A percentile compares a stretch with the other conserved stretches of the same genome.
Evolutionary conservation across 2,888 invertebrate genomes (phyloP).

Genomic region (Drosophila maculinotata): DNA sequence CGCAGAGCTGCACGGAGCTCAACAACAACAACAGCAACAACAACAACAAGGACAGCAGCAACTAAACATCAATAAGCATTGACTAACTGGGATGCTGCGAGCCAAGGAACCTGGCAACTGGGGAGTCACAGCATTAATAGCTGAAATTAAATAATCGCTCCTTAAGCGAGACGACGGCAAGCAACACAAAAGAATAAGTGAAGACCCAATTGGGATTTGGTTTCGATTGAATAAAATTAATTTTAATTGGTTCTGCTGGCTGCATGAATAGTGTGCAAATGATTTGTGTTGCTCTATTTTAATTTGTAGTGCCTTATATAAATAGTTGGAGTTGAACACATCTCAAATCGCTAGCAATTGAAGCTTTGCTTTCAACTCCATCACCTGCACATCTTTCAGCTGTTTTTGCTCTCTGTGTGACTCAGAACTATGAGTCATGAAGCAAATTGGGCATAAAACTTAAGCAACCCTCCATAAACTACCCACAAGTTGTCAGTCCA

Average conservation of each 20-base stretch:
- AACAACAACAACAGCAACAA: slow-evolving; percentile 44
- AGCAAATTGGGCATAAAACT: not conserved
- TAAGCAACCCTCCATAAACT: slow-evolving; percentile 52
- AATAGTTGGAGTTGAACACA: not conserved
- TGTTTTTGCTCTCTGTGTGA: slow-evolving; percentile 28
- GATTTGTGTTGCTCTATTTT: slow-evolving; percentile 21
- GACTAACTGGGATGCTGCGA: slow-evolving; percentile 69
- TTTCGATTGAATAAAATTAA: slow-evolving; percentile 77
- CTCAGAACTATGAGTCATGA: slow-evolving; percentile 38
- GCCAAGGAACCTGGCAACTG: slow-evolving; percentile 48
- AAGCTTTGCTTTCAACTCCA: not conserved
- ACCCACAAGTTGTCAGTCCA: slow-evolving; percentile 55
- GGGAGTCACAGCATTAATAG: slow-evolving; percentile 72
- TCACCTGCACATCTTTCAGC: slow-evolving; percentile 26
- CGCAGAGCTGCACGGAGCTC: slow-evolving; percentile 58
- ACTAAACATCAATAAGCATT: slow-evolving; percentile 80
- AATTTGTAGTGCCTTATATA: slow-evolving; percentile 6
- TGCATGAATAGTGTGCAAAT: slow-evolving; percentile 19
- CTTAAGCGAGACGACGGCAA: slow-evolving; percentile 64
- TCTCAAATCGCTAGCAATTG: not conserved
- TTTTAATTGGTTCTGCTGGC: slow-evolving; percentile 67
- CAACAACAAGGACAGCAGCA: slow-evolving; percentile 44
- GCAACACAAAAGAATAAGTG: slow-evolving; percentile 59
- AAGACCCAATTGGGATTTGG: slow-evolving; percentile 71
- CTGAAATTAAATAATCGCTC: slow-evolving; percentile 79